These are phyloP conservation scores for Noctua pronuba DNA, from an alignment of 2,888 invertebrate species.

Conservation along the genomic window DNA sequence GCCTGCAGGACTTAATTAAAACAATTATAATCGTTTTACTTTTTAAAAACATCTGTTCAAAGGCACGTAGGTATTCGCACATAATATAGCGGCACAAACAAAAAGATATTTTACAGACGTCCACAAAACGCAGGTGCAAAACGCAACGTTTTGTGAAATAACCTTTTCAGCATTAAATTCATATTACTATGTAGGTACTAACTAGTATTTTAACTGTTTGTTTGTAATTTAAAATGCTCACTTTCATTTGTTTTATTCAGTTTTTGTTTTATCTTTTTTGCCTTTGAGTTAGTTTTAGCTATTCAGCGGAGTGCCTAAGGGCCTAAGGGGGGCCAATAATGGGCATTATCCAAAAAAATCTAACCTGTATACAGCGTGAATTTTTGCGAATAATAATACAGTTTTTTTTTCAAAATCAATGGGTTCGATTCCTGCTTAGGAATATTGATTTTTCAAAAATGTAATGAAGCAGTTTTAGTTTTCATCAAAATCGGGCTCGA, in stretches of 20 bases:
- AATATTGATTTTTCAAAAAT: too few species aligned
- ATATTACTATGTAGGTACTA: background rate
- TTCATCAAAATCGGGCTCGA: too few species aligned
- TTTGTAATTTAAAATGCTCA: background rate
- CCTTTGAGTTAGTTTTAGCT: too few species aligned
- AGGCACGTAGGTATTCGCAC: constrained; percentile 63
- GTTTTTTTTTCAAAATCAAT: too few species aligned
- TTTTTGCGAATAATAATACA: too few species aligned
- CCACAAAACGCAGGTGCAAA: constrained; percentile 60
- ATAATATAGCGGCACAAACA: constrained; percentile 61
- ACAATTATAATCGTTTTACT: constrained; percentile 63
- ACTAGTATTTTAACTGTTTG: constrained; percentile 1
- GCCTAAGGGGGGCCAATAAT: too few species aligned
- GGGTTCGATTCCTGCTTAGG: too few species aligned
- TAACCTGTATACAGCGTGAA: too few species aligned
- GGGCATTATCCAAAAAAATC: too few species aligned
- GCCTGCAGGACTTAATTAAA: constrained; percentile 44
- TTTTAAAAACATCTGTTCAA: constrained; percentile 67
- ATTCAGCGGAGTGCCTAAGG: too few species aligned
- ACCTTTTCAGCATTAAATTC: constrained; percentile 45
- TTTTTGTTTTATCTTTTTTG: too few species aligned
- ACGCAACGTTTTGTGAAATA: constrained; percentile 54
- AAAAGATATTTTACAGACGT: constrained; percentile 46
- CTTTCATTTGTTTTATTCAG: constrained; percentile 6
- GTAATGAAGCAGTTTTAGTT: too few species aligned